These are phyloP conservation scores for Saccostrea echinata DNA, from an alignment of 1,140 invertebrate genomes.

Conservation along the genomic window DNA sequence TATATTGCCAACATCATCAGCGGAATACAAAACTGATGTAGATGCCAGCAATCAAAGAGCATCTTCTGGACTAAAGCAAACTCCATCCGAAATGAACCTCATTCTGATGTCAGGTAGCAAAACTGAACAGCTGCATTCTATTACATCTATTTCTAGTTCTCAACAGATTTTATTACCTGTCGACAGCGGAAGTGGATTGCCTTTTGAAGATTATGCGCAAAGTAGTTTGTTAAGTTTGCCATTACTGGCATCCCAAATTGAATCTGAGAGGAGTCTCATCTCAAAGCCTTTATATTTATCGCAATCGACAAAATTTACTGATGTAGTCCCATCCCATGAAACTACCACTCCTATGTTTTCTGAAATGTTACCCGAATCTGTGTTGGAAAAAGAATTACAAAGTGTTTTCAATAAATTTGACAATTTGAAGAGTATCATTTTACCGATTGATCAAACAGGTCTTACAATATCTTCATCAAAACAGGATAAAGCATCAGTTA, in stretches of 20 bases:
- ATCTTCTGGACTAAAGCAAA: too few relatives aligned
- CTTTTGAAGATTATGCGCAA: too few relatives aligned
- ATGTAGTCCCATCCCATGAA: background rate
- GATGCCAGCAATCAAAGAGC: too few relatives aligned
- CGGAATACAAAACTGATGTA: too few relatives aligned
- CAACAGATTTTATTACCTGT: too few relatives aligned
- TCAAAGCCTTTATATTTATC: background rate
- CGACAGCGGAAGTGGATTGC: too few relatives aligned
- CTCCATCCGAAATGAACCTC: too few relatives aligned
- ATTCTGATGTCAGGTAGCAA: too few relatives aligned
- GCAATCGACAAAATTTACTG: background rate
- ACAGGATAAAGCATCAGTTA: background rate
- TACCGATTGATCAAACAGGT: background rate
- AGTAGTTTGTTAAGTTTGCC: too few relatives aligned
- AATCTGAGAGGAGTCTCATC: background rate
- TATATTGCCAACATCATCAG: too few relatives aligned
- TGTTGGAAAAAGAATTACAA: background rate
- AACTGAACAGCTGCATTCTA: too few relatives aligned
- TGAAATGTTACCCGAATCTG: background rate
- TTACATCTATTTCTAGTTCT: too few relatives aligned
- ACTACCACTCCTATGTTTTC: background rate
- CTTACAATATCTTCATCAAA: background rate
- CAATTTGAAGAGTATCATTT: background rate
- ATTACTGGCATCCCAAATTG: background rate
- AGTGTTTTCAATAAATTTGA: background rate